Evolutionary conservation across 1,140 invertebrate genomes (phyloP).

Genomic region (Scylla paramamosain): DNA sequence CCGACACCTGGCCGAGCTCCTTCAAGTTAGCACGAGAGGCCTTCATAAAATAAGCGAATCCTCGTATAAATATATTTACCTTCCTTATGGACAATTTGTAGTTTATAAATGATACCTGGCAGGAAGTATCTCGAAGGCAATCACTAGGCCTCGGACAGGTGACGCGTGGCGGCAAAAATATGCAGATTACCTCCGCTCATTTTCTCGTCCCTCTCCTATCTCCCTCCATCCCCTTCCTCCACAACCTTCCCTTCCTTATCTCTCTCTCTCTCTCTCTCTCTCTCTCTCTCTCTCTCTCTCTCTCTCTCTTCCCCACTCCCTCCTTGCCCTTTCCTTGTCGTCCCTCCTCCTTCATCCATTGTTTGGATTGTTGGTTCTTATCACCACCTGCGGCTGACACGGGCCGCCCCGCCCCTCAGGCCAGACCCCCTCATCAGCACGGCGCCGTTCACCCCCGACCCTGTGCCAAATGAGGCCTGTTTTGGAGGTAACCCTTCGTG

Average conservation of each 20-base stretch:
- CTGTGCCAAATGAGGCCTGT: conserved; percentile 18
- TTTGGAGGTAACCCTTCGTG: background rate
- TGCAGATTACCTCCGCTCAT: background rate
- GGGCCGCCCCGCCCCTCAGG: conserved; percentile 2
- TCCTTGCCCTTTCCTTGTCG: conserved; percentile 2
- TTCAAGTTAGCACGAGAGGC: background rate
- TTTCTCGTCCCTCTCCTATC: background rate
- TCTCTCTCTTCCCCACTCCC: background rate
- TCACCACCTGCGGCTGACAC: conserved; percentile 22
- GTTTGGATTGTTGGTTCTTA: background rate
- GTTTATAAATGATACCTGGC: background rate
- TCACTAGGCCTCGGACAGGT: background rate
- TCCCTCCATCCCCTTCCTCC: background rate
- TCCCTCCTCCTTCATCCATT: conserved; percentile 2
- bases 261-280: conserved; percentile 44
- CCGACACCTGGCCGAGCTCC: background rate
- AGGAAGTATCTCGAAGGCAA: background rate
- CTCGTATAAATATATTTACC: no score
- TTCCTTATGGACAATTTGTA: background rate
- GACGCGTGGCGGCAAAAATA: background rate
- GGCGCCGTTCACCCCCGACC: background rate
- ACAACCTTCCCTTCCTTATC: background rate
- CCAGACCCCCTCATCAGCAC: conserved; percentile 23
- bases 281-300: background rate
- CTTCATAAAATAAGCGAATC: background rate